Base-by-base conservation (phyloP, 2,888 invertebrate genomes). In the Limenitis camilla region DNA sequence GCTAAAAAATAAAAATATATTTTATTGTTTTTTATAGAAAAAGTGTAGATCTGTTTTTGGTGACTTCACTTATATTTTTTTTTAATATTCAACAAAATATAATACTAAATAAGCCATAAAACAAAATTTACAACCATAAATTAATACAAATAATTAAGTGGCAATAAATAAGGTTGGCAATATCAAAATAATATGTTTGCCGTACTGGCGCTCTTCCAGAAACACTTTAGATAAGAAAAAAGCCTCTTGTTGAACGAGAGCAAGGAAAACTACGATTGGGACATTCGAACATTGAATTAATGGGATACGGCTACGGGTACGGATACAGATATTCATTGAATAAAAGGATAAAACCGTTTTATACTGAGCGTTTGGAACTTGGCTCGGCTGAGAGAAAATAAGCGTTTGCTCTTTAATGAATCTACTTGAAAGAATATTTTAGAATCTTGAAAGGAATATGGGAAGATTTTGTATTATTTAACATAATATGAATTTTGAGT, bases 81-180 rank as follows among this genome's bases (percentile, higher is more conserved):
- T 19, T 19, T 19, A 19, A 2, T n/a, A n/a, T n/a, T n/a, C n/a
- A n/a, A n/a, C n/a, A n/a, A n/a, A n/a, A n/a, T n/a, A n/a, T n/a
- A n/a, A n/a, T 1, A 19, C 19, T 19, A 36, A 36, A 10, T 36
- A 8, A 36, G 10, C 6, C n/a, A 5, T 19, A 8, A 33, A 38
- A 33, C 5, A 6, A 29, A 27, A 19, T 28, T 48, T 52, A 36
- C 32, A 31, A 45, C 47, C 63, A 76, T 76, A 76, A 76, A 81
- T 79, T 76, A 78, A 78, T 81, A 76, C 72, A 79, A 80, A 81
- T 79, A 79, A 84, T 82, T 80, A 83, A 81, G 77, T 71, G 67
- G 74, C 70, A 61, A 83, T 84, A 83, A 84, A 83, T 81, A 82
- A 67, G 71, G 63, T 72, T 73, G 68, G 69, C 66, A 45, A 45